Base-by-base conservation (phyloP, 92 coral and sea anemone genomes). In the Palythoa heliodiscus region DNA sequence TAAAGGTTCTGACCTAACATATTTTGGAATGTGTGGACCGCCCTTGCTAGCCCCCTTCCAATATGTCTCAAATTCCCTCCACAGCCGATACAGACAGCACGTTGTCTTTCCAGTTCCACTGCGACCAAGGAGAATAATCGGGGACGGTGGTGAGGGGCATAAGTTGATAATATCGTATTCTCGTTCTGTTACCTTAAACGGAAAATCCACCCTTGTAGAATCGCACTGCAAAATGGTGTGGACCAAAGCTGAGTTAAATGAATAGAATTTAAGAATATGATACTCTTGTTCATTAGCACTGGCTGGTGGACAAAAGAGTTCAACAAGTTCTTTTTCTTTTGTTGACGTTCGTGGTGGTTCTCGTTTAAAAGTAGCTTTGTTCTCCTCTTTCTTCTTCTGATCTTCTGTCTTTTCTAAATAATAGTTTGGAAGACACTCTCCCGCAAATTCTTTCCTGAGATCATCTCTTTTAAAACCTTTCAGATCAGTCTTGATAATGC, bases 101-200 rank as follows among this genome's bases (percentile, higher is more conserved):
- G 99, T 96, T 15, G 99, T 96, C 83, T 96, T 96, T 29, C 99
- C 99, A 3, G 99, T 96, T 15, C 99, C 99, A 87, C 99, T 96
- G 54, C 99, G 93, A 24, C 99, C 99, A 47, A 96, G 93, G 39
- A 96, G 90, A 40, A 96, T 95, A 17, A 96, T 78, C 63, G 98
- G 88, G 48, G 91, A 50, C 13, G 94, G 83, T 52, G 93, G 93
- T 39, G 87, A 47, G 14, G 94, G 98, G 61, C 88, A 86, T 76
- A 96, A 86, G 77, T 94, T 96, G 64, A 96, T 95, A 83, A 96
- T 92, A n/a, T 94, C 95, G 81, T 96, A 94, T 74, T 96, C 99
- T 23, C 88, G 95, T 89, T 96, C 99, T 13, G 99, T 94, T 25
- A 94, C 95, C 76, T 91, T 91, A 83, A 96, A 96, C 54, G 98